Conservation (phyloP, 2,113 vertebrate species). For the Setophaga kirtlandii region DNA sequence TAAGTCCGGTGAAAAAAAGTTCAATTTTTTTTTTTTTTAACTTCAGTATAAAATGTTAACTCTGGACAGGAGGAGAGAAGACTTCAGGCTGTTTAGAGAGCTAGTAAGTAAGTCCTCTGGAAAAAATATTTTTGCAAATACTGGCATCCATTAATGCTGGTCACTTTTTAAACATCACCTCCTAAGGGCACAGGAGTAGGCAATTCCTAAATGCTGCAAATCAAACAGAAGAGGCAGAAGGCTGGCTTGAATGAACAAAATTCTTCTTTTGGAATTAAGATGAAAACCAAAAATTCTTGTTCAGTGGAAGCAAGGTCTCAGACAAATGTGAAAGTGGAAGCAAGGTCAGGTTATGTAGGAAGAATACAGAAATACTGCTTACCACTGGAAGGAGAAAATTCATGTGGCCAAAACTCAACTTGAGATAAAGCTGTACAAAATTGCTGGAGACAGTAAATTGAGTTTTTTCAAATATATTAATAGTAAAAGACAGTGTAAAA, state of each 20-base stretch:
- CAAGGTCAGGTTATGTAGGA: neutral
- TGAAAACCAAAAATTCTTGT: neutral
- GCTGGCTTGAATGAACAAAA: neutral
- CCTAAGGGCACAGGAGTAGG: neutral
- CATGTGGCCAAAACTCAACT: neutral
- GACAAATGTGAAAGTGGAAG: neutral
- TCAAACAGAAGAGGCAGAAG: neutral
- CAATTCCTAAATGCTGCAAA: neutral
- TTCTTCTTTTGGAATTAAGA: neutral
- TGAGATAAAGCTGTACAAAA: neutral
- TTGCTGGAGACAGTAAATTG: fast-evolving
- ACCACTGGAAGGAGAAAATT: neutral
- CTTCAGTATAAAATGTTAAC: neutral
- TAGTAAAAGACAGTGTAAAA: neutral
- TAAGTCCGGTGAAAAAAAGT: fast-evolving
- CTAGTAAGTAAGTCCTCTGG: neutral
- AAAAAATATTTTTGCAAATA: neutral
- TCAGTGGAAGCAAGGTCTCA: neutral
- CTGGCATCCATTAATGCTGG: neutral
- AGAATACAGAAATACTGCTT: neutral
- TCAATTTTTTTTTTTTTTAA: neutral
- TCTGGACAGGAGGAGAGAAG: neutral
- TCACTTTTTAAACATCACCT: neutral
- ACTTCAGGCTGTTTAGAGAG: neutral
- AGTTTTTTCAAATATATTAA: neutral